A percentile compares a stretch with the other conserved stretches of the same genome.
Conservation (phyloP, 1,140 invertebrate species). For the Pollicipes pollicipes region DNA sequence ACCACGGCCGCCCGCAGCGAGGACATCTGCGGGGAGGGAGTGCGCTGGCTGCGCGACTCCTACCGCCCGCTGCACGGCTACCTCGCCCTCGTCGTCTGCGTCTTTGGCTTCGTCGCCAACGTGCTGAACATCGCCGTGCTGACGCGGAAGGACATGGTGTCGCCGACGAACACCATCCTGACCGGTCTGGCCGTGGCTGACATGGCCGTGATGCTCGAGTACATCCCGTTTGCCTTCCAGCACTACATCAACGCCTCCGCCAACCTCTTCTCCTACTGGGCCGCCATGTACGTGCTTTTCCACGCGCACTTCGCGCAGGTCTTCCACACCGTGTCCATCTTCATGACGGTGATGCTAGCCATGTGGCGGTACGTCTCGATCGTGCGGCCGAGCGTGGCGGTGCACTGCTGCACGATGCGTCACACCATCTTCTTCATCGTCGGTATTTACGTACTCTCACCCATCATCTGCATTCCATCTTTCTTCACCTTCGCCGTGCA, state of each 20-base stretch:
- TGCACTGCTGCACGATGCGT: conserved; percentile 42
- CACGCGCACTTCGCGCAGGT: conserved; percentile 34
- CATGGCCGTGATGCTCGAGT: conserved; percentile 70
- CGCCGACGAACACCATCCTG: conserved; percentile 66
- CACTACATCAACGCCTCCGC: conserved; percentile 36
- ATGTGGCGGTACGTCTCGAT: conserved; percentile 54
- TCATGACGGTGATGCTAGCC: conserved; percentile 60
- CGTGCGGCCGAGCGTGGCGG: conserved; percentile 38
- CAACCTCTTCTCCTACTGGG: conserved; percentile 21
- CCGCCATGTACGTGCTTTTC: conserved; percentile 25
- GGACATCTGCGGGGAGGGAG: neutral
- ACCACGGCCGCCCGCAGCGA: too few relatives aligned
- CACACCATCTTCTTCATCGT: conserved; percentile 53
- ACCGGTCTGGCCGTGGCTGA: conserved; percentile 63
- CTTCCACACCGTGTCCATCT: conserved; percentile 71
- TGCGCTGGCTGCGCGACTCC: neutral
- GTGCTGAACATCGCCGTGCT: conserved; percentile 72
- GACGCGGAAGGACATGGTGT: conserved; percentile 61
- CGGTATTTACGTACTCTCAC: conserved; percentile 48
- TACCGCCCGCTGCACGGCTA: conserved; percentile 38
- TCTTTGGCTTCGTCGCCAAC: conserved; percentile 77
- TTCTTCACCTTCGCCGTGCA: conserved; percentile 46
- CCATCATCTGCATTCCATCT: conserved; percentile 58
- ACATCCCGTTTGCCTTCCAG: conserved; percentile 62
- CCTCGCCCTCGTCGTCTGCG: conserved; percentile 50